Evolutionary conservation across 2,888 invertebrate genomes (phyloP), one percentile per base, ranked within the genome.

Genomic region (Melipona bicolor): DNA sequence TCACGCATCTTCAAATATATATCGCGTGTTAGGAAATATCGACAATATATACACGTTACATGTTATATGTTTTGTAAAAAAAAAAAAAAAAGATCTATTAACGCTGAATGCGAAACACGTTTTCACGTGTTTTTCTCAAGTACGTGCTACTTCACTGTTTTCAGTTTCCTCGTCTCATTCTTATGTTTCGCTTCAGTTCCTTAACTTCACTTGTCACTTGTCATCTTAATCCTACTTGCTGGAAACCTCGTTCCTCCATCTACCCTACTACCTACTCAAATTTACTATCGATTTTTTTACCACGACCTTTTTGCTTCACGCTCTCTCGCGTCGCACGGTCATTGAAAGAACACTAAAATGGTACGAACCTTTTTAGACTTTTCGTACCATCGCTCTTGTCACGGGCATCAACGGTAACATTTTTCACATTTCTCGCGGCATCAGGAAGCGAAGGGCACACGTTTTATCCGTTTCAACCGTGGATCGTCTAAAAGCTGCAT

Each of bases 311-410:
- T 71, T 69, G 27, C 19, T 36, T 52, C 54, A 11, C 21, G 43
- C 43, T 59, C 64, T 36, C 61, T 50, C 65, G 15, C 59, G 50
- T 15, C 68, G 24, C 72, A n/a, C 69, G 75, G 56, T 59, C 56
- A 59, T 59, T 59, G 56, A n/a, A 59, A 59, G 65, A 81, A 84
- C 78, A 71, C 68, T 61, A 79, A 54, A 81, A 79, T 79, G 77
- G 78, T 78, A 64, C 73, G 73, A 87, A 74, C 82, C 88, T 83
- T 85, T 81, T 62, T 64, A 78, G 77, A 83, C 79, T 85, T 79
- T 78, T 83, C 71, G 72, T 83, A 68, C 69, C 74, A 56, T 79
- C 76, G 43, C 80, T 74, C 64, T 77, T 56, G 75, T 72, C 61
- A 32, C 27, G 73, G 54, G 70, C 64, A 73, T 87, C 77, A 81